Percentiles rank a stretch among this genome's conserved stretches.
Conservation (phyloP, 2,888 invertebrate genomes). For the Ypsolopha scabrella region DNA sequence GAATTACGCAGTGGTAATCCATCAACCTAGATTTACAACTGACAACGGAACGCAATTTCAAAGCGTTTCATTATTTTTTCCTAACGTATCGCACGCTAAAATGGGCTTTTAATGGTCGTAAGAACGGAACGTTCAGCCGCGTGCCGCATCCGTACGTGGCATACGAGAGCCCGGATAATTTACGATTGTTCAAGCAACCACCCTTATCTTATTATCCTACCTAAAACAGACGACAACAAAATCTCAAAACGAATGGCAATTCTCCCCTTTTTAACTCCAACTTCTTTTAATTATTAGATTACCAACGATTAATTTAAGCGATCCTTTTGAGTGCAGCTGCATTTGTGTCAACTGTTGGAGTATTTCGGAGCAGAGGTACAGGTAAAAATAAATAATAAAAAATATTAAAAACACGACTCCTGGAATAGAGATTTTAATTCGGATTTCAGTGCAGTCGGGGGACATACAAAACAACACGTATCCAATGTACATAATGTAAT, state of each 20-base stretch:
- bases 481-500: too few relatives aligned
- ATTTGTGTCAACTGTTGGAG: too few relatives aligned
- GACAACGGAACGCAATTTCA: slow-evolving; percentile 2
- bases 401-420: too few relatives aligned
- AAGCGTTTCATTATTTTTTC: slow-evolving; percentile 9
- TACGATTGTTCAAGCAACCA: slow-evolving; percentile 19
- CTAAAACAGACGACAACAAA: slow-evolving; percentile 7
- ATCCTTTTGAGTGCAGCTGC: too few relatives aligned
- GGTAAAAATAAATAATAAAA: too few relatives aligned
- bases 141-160: slow-evolving; percentile 16
- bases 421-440: too few relatives aligned
- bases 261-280: slow-evolving; percentile 3
- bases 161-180: slow-evolving; percentile 27
- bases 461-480: too few relatives aligned
- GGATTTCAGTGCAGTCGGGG: too few relatives aligned
- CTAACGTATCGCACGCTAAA: slow-evolving; percentile 31
- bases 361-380: too few relatives aligned
- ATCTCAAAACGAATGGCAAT: slow-evolving; percentile 5
- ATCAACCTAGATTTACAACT: slow-evolving; percentile 3
- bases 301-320: too few relatives aligned
- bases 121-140: slow-evolving; percentile 16
- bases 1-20: neutral
- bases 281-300: neutral
- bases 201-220: slow-evolving; percentile 9
- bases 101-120: slow-evolving; percentile 29